Base-by-base conservation (phyloP, 2,888 invertebrate genomes). In the Furcula furcula region DNA sequence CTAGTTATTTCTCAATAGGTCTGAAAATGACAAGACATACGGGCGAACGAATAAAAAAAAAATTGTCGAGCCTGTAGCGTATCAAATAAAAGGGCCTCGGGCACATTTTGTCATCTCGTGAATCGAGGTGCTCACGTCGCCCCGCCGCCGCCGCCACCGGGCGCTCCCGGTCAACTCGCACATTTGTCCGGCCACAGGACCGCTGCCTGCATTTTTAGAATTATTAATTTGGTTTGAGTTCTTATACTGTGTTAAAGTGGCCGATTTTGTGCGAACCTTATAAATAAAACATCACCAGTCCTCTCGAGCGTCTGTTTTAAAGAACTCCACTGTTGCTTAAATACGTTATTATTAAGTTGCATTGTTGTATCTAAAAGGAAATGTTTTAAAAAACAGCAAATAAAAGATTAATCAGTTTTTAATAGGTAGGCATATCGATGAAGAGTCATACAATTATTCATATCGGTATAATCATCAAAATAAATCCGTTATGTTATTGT, bases 211-310 rank as follows among this genome's bases (percentile, higher is more conserved):
- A 86, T 86, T 82, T 85, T 84, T 81, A 80, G 85, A 82, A 86
- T 86, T 81, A 84, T 85, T 84, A 86, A 85, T 86, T 85, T 82
- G 65, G 73, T 57, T 59, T 70, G 65, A 83, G 79, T 84, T 82
- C 81, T 82, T 80, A 67, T 75, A 76, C 67, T 76, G 76, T 77
- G 78, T 76, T 76, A 77, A 84, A 76, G 76, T 76, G 73, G 71
- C 61, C 70, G 77, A 83, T 80, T 84, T 82, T 81, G 75, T 76
- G 67, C 64, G 68, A 65, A 65, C 50, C 71, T 82, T 63, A 86
- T 86, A 77, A 82, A 87, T 85, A 81, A 86, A 77, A 83, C 79
- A 85, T 84, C 50, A 57, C 67, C 46, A 56, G 61, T 47, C 65
- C 45, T 64, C 66, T 55, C 59, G 58, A 56, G 62, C 39, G 61